A percentile compares a stretch with the other conserved stretches of the same genome.
Evolutionary conservation across 2,113 vertebrate species (phyloP).

Genomic region (Philantomba maxwellii): DNA sequence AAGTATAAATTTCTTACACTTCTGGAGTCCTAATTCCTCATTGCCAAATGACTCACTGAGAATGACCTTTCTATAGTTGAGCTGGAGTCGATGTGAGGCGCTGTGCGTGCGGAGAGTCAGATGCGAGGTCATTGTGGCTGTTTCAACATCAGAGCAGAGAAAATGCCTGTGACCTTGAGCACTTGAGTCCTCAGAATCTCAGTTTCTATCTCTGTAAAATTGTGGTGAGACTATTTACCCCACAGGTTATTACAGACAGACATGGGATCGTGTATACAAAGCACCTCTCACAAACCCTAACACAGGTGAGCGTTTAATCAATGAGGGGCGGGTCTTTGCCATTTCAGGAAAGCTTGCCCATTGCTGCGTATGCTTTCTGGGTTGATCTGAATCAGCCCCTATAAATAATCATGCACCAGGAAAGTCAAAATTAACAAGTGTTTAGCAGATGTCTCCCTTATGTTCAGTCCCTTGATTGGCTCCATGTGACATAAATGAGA

Average conservation of each 20-base stretch:
- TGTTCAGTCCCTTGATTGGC: not conserved
- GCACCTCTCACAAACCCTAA: not conserved
- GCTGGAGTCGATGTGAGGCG: no score
- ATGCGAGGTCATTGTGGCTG: fast-evolving
- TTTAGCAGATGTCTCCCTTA: not conserved
- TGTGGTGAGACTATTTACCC: not conserved
- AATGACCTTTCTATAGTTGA: not conserved
- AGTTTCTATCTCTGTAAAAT: not conserved
- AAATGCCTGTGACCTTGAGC: not conserved
- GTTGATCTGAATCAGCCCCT: not conserved
- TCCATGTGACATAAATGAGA: not conserved
- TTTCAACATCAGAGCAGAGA: not conserved
- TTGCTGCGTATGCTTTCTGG: not conserved
- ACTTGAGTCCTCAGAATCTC: not conserved
- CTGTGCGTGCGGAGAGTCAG: not conserved
- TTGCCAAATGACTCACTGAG: not conserved
- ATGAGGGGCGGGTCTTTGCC: not conserved
- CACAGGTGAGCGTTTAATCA: not conserved
- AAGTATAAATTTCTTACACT: not conserved
- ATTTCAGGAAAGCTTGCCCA: not conserved
- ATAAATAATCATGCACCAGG: not conserved
- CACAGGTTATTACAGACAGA: not conserved
- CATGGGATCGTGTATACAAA: not conserved
- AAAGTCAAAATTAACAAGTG: not conserved
- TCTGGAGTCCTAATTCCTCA: not conserved